Base-by-base conservation (phyloP, 2,113 vertebrate genomes). In the Silurus meridionalis region DNA sequence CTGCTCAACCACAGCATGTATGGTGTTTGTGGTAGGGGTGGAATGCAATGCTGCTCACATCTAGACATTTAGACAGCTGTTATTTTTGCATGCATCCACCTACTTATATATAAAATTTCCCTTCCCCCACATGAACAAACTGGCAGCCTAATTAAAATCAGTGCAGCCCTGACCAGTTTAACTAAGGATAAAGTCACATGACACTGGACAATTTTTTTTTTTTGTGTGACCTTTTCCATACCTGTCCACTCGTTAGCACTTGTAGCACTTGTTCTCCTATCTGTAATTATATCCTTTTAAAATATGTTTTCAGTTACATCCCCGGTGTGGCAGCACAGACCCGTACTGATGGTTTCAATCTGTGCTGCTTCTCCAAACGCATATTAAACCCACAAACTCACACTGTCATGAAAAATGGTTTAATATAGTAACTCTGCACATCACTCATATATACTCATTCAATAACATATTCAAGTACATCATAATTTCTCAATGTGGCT, bases 361-460 rank as follows among this genome's bases (percentile, higher is more conserved):
- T 17, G 57, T 21, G 15, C 79, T 23, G 28, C 15, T 67, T 17
- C n/a, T 53, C 7, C 37, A 67, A n/a, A 8, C 0, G 48, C 77
- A 63, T 4, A 21, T 46, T 11, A 48, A 75, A 2, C 23, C 48
- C 57, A 74, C 46, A 53, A 80, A 46, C 77, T 21, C 7, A 21
- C 25, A 60, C 28, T 9, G 7, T 80, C 21, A n/a, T 85, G 28
- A 80, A 85, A 85, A 67, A 61, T 46, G 84, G 10, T 85, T 85
- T 85, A 85, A 80, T 85, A 80, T 46, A 77, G 7, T 21, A 48
- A 37, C 6, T 53, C 23, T 25, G 57, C 25, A 14, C 15, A 78
- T 78, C 23, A 60, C 3, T 60, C 55, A 58, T 6, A 58, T 6
- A 83, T 17, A 74, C 25, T 84, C 72, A 78, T 55, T 63, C 58